Base-by-base conservation (phyloP, 2,797 vertebrate species). In the Hybognathus amarus region DNA sequence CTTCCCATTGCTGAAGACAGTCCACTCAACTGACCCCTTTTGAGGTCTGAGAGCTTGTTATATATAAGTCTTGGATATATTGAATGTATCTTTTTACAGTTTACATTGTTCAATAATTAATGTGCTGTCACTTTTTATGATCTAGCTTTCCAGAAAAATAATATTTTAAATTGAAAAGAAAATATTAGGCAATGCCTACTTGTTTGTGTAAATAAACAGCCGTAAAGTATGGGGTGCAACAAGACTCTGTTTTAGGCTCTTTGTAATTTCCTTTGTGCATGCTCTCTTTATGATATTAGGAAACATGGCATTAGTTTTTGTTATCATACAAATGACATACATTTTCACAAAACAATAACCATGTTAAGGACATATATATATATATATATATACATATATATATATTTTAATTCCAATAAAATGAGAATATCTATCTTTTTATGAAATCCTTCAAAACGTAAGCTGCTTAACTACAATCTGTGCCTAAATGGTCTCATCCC, bases 21-120 rank as follows among this genome's bases (percentile, higher is more conserved):
- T 66, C 70, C 59, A 54, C 42, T 81, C 42, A 13, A 3, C 27
- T 71, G 52, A 80, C 79, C 54, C 68, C 79, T 70, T 17, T 52
- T 70, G 52, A 30, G 47, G 30, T 79, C 47, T 79, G 27, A 67
- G 18, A 5, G 18, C 18, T 54, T 47, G 40, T 66, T 64, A 52
- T 71, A 52, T 74, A 27, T 47, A 61, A 36, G 38, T n/a, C 40
- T 33, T n/a, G 27, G 12, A 71, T 45, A 63, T 11, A 47, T n/a
- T 11, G 5, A 8, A 61, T 54, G 13, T 52, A 24, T 56, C 13
- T 59, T 74, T 36, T 42, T 69, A 27, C 1, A 33, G 8, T 22
- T 36, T 13, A 13, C 22, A 38, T n/a, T 24, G 52, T 12, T 40
- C 11, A 59, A 76, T 61, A 61, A 76, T 20, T 22, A 38, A 73